phyloP scores from a whole-genome alignment of 1,140 invertebrate genomes.

The Bombyx mandarina region DNA sequence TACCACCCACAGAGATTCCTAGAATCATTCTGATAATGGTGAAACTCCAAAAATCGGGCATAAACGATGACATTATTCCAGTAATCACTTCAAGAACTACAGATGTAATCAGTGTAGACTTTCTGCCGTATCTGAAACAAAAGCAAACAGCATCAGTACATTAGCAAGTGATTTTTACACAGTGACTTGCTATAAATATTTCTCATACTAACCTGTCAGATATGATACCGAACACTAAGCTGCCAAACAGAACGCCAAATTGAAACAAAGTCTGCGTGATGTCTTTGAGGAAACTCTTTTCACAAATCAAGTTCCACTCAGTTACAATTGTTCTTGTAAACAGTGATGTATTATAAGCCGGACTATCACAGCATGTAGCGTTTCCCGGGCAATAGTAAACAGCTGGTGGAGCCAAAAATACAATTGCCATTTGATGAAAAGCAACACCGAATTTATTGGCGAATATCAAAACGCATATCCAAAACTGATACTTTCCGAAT shows the following conservation, averaged over 20 bases:
- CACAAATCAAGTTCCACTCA: slow-evolving; percentile 83
- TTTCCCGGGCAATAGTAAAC: slow-evolving; percentile 49
- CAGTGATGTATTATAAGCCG: slow-evolving; percentile 72
- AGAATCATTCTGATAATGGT: slow-evolving; percentile 73
- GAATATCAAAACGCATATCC: slow-evolving; percentile 75
- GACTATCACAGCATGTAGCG: slow-evolving; percentile 65
- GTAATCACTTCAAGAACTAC: slow-evolving; percentile 73
- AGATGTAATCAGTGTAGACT: slow-evolving; percentile 71
- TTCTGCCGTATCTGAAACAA: slow-evolving; percentile 73
- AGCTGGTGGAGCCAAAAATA: slow-evolving; percentile 74
- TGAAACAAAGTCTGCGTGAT: slow-evolving; percentile 74
- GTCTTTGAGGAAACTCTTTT: slow-evolving; percentile 73
- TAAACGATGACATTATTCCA: slow-evolving; percentile 73
- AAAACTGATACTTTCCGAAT: slow-evolving; percentile 79
- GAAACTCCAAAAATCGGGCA: slow-evolving; percentile 76
- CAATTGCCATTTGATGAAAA: slow-evolving; percentile 77
- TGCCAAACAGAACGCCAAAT: slow-evolving; percentile 55
- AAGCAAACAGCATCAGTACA: too few relatives aligned
- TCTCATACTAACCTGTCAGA: slow-evolving; percentile 48
- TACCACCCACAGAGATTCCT: slow-evolving; percentile 73
- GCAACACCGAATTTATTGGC: slow-evolving; percentile 78
- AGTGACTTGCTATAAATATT: too few relatives aligned
- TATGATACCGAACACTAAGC: slow-evolving; percentile 53
- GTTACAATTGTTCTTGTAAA: slow-evolving; percentile 80
- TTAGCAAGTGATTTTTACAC: too few relatives aligned